Base-by-base conservation (phyloP, 2,888 invertebrate species). In the Pyrgus malvae region DNA sequence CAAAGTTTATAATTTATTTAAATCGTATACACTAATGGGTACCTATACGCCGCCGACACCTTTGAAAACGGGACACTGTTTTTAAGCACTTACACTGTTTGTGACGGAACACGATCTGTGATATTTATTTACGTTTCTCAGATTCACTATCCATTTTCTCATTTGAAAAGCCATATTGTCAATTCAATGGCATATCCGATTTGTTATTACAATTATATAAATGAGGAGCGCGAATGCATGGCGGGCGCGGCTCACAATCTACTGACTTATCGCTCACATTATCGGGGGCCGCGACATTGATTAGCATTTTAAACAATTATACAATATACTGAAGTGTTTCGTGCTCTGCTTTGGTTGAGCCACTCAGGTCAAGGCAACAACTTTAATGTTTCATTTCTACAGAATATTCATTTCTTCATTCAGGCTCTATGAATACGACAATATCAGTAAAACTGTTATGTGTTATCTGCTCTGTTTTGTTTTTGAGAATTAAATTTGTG, bases 291-390 rank as follows among this genome's bases (percentile, higher is more conserved):
- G 64, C 64, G 64, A 70, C 68, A 69, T 76, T 76, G 75, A 83
- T 85, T 85, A 80, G 65, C 78, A 81, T 82, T 79, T 71, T 69
- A 68, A 78, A 77, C 55, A 69, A 76, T 76, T 76, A 74, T 71
- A 72, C 65, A 70, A 70, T 69, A 62, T 55, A 65, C 54, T 67
- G 48, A 53, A 68, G 67, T 69, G 66, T 69, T 65, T 70, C 61
- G 67, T 70, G 56, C 54, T 55, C 33, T 29, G 61, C 61, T 56
- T 48, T 6, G 27, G 61, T 58, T 63, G 71, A 27, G 71, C 67
- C 67, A 69, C 56, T 45, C 64, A 67, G 76, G 80, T 79, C 75
- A 80, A 67, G 62, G 67, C 58, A 11, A 45, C n/a, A 4, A n/a
- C 14, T 23, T 46, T 6, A 35, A 11, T 8, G 23, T 41, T 41